These are phyloP conservation scores for Semibalanus balanoides DNA, from an alignment of 1,140 invertebrate genomes.

Conservation along the genomic window DNA sequence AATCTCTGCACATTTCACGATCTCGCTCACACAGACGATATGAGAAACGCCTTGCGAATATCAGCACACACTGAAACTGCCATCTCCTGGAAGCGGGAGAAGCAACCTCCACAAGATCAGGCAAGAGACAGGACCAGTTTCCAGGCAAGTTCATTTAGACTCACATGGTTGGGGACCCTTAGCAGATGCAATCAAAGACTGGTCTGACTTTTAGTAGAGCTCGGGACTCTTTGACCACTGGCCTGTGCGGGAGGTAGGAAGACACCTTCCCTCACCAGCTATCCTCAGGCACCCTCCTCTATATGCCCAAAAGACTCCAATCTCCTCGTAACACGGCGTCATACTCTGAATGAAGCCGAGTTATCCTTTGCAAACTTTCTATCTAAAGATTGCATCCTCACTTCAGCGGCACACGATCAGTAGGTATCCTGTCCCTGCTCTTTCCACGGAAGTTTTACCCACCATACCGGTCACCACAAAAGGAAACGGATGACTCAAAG, in stretches of 20 bases:
- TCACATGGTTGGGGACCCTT: not conserved
- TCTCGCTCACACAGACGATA: not conserved
- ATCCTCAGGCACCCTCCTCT: not conserved
- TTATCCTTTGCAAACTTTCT: not conserved
- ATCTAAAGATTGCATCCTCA: not conserved
- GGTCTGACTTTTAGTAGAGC: not conserved
- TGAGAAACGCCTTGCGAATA: not conserved
- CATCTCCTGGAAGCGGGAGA: not conserved
- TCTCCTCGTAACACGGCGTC: not conserved
- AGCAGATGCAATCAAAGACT: not conserved
- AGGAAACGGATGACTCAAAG: not conserved
- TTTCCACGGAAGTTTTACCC: not conserved
- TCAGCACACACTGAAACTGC: not conserved
- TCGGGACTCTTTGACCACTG: not conserved
- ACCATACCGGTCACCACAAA: not conserved
- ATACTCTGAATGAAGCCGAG: not conserved
- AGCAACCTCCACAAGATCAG: not conserved
- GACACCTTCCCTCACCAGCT: not conserved
- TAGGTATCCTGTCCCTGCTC: not conserved
- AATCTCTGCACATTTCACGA: not conserved
- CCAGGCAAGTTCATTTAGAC: not conserved
- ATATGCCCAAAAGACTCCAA: not conserved
- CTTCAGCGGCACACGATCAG: not conserved
- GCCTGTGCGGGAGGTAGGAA: not conserved
- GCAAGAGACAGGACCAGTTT: not conserved